These are phyloP conservation scores for Hippolais icterina DNA, from an alignment of 2,113 vertebrate genomes.

Conservation along the genomic window DNA sequence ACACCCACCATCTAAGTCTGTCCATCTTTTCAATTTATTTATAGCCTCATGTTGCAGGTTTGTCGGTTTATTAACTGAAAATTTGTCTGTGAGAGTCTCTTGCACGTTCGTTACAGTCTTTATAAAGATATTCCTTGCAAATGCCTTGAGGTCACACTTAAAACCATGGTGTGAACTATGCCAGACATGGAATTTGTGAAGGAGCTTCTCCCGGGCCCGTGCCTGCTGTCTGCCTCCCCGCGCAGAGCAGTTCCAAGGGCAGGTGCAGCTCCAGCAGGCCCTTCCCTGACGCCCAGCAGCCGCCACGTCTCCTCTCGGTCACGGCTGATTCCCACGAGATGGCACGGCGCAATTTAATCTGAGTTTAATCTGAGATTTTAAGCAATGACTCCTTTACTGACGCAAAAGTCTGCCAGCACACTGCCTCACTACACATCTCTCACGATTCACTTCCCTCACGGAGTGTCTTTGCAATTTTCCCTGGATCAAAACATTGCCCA, in stretches of 20 bases:
- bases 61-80: slow-evolving; percentile 4
- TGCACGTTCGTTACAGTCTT: not conserved
- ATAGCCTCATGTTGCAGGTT: not conserved
- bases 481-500: not conserved
- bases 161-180: slow-evolving; percentile 31
- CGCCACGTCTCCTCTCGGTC: not conserved
- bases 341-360: not conserved
- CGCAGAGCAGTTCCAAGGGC: not conserved
- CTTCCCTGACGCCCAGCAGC: not conserved
- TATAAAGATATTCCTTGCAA: slow-evolving; percentile 5
- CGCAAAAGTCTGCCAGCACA: not conserved
- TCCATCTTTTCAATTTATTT: not conserved
- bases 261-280: not conserved
- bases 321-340: not conserved
- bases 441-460: not conserved
- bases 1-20: not conserved
- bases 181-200: not conserved
- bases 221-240: not conserved
- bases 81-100: not conserved
- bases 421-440: not conserved
- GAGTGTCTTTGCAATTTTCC: not conserved
- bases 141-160: slow-evolving; percentile 21
- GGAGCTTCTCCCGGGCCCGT: not conserved
- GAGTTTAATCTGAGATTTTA: slow-evolving; percentile 29
- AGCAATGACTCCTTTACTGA: not conserved